A percentile compares a stretch with the other conserved stretches of the same genome.
These are phyloP conservation scores for Chrysolina oricalcia DNA, from an alignment of 2,888 invertebrate genomes.

Conservation along the genomic window DNA sequence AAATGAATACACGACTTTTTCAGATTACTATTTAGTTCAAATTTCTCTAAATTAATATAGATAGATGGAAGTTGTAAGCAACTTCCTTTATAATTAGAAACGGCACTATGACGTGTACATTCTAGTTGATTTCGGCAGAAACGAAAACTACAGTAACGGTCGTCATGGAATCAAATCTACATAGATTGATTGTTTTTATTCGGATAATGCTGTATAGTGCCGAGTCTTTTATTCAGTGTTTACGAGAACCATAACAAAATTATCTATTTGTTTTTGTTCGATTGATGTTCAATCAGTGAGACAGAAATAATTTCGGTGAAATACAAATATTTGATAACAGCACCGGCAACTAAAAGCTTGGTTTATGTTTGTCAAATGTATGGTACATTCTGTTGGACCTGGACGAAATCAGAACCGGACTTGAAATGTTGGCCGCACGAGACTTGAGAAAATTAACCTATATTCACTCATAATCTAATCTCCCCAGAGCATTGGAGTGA, in stretches of 20 bases:
- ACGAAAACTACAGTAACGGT: no score
- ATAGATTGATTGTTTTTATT: neutral
- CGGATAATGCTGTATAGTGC: neutral
- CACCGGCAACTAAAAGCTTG: neutral
- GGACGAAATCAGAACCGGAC: neutral
- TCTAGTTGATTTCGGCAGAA: no score
- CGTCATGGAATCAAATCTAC: neutral
- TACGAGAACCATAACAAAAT: neutral
- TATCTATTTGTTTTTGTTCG: neutral
- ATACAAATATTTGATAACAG: neutral
- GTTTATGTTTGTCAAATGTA: neutral
- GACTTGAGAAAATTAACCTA: no score
- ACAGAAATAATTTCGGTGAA: neutral
- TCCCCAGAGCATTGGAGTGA: no score
- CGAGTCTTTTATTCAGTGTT: neutral
- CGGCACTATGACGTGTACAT: no score
- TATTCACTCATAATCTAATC: no score
- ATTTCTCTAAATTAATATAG: no score
- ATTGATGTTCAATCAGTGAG: constrained; percentile 3
- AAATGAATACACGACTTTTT: no score
- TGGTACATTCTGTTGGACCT: neutral
- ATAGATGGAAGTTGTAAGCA: no score
- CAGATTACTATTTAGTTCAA: no score
- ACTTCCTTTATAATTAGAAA: no score
- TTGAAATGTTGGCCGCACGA: no score